Conservation (phyloP, 1,140 invertebrate genomes). For the Drosophila micromelanica region DNA sequence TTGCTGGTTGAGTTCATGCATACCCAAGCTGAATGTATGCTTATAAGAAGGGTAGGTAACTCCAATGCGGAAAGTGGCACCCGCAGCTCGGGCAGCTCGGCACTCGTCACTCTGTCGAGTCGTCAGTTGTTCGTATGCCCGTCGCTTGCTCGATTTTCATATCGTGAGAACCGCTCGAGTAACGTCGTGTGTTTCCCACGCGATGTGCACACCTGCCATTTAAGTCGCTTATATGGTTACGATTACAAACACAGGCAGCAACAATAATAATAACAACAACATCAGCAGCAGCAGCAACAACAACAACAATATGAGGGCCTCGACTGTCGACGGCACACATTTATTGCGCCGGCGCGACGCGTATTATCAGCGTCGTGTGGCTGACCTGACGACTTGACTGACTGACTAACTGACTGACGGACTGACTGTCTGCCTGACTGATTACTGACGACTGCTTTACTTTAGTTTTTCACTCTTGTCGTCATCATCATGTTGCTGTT, state of each 20-base stretch:
- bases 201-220: conserved; percentile 84
- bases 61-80: conserved; percentile 41
- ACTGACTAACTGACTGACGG: conserved; percentile 29
- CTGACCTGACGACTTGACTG: conserved; percentile 55
- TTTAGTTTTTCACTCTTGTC: conserved; percentile 78
- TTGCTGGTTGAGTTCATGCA: conserved; percentile 13
- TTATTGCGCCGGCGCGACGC: conserved; percentile 81
- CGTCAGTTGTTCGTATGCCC: conserved; percentile 55
- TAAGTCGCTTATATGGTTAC: conserved; percentile 83
- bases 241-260: conserved; percentile 68
- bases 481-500: conserved; percentile 45
- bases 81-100: conserved; percentile 39
- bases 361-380: conserved; percentile 78
- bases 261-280: conserved; percentile 5
- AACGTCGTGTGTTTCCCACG: conserved; percentile 84
- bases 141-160: conserved; percentile 79
- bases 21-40: not conserved
- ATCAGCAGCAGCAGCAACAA: conserved; percentile 32
- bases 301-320: conserved; percentile 61
- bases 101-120: conserved; percentile 32
- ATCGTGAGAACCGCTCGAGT: conserved; percentile 84
- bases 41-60: conserved; percentile 42
- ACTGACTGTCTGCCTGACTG: conserved; percentile 45
- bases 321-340: conserved; percentile 68
- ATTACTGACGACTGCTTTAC: conserved; percentile 69